Base-by-base conservation (phyloP, 2,113 vertebrate species). In the Quiscalus mexicanus region DNA sequence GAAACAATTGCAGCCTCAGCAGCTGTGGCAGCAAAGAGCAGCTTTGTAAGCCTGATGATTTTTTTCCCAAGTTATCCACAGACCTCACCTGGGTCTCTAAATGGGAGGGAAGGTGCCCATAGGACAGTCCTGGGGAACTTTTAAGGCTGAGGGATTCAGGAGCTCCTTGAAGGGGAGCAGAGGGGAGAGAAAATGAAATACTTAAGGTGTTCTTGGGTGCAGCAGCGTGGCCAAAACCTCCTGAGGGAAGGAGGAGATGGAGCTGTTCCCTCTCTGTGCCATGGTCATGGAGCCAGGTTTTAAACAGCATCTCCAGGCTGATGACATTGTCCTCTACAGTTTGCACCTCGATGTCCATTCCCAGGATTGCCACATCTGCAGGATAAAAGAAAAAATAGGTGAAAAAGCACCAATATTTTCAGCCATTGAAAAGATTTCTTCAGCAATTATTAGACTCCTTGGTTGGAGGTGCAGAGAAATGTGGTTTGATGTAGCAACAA, bases 221-320 rank as follows among this genome's bases (percentile, higher is more conserved):
- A 69, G 64, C 60, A 37, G 68, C 49, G 1, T 23, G 76, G 87
- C 79, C 31, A 59, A 93, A 76, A 76, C 77, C 35, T 92, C 96
- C 90, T 8, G 94, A 44, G 39, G 99, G 98, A 91, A 99, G 97
- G 87, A 99, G 96, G 70, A 99, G 98, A 70, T 99, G 99, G 71
- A 99, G 97, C 37, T 99, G 98, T 90, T 99, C 99, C 83, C 93
- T 97, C 91, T 99, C 98, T 12, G 98, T 98, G 37, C 98, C 96
- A 17, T 96, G 98, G 76, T 98, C 98, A 9, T 99, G 99, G 25
- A 99, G 98, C 99, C 99, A 99, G 3, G 97, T 95, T 97, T 99
- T 99, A 81, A 99, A 98, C 86, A 99, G 95, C 50, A 86, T 98
- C 95, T 99, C 99, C 95, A 99, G 82, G 91, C 98, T 98, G 52